A percentile compares a stretch with the other conserved stretches of the same genome.
phyloP scores from a whole-genome alignment of 2,113 vertebrate genomes.

The Romanogobio albipinnatus region DNA sequence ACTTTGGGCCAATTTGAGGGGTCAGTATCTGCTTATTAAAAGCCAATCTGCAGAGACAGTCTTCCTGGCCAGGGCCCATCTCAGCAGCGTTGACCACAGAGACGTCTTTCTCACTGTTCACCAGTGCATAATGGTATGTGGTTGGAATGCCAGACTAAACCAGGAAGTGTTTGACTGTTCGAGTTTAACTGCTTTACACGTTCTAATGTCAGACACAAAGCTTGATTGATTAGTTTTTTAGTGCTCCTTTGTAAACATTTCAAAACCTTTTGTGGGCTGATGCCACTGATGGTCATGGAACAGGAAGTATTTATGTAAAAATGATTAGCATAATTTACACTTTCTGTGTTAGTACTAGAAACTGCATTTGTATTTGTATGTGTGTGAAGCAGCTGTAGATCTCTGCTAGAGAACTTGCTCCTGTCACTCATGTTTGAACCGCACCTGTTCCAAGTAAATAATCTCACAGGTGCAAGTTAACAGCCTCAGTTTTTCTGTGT shows the following conservation, averaged over 20 bases:
- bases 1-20: not conserved
- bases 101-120: constrained; percentile 70
- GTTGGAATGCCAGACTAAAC: constrained; percentile 40
- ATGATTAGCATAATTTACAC: not conserved
- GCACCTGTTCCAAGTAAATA: constrained; percentile 28
- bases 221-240: constrained; percentile 21
- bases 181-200: constrained; percentile 41
- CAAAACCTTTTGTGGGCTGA: not conserved
- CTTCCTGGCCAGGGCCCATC: constrained; percentile 59
- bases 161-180: not conserved
- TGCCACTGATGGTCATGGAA: not conserved
- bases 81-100: constrained; percentile 54
- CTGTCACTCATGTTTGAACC: not conserved
- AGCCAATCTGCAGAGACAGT: not conserved
- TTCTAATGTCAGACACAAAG: not conserved
- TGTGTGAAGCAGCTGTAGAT: constrained; percentile 9
- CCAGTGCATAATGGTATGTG: constrained; percentile 60
- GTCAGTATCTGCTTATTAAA: constrained; percentile 22
- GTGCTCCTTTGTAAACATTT: constrained; percentile 13
- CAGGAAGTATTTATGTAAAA: not conserved
- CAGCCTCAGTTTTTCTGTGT: not conserved
- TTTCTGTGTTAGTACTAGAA: not conserved
- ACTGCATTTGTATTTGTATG: constrained; percentile 9
- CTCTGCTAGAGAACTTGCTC: constrained; percentile 21
- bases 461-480: constrained; percentile 13